These are phyloP conservation scores for Thymelicus sylvestris DNA, from an alignment of 2,888 invertebrate genomes.

Conservation along the genomic window DNA sequence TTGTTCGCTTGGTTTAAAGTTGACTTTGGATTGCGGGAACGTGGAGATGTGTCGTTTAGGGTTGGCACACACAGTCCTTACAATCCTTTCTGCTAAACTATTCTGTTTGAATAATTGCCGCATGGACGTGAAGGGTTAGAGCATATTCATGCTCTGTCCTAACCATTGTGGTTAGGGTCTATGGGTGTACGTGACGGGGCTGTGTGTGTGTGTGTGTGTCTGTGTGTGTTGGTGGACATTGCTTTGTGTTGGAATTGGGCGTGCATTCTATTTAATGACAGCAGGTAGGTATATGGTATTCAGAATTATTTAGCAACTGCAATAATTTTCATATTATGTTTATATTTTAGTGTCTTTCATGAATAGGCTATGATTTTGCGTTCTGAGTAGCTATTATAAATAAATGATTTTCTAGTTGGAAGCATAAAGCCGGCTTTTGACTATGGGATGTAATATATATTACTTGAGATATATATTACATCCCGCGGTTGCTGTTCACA, in stretches of 20 bases:
- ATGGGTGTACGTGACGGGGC: conserved; percentile 22
- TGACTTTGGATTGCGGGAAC: conserved; percentile 38
- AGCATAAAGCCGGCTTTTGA: too few species aligned
- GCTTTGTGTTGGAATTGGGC: conserved; percentile 26
- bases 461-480: too few species aligned
- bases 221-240: conserved; percentile 38
- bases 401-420: too few species aligned
- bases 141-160: conserved; percentile 78
- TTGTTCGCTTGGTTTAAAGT: conserved; percentile 31
- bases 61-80: conserved; percentile 57
- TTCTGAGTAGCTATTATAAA: too few species aligned
- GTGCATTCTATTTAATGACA: conserved; percentile 17
- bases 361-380: too few species aligned
- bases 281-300: neutral
- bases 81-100: conserved; percentile 85
- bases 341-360: too few species aligned
- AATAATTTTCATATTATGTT: too few species aligned
- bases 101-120: conserved; percentile 86
- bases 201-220: conserved; percentile 45
- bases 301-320: too few species aligned
- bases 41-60: conserved; percentile 6
- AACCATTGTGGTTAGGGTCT: conserved; percentile 71
- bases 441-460: too few species aligned
- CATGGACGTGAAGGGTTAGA: conserved; percentile 83
- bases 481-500: too few species aligned